Percentiles rank a stretch among this genome's conserved stretches.
These are phyloP conservation scores for Antrozous pallidus DNA, from an alignment of 2,797 vertebrate genomes.

Conservation along the genomic window DNA sequence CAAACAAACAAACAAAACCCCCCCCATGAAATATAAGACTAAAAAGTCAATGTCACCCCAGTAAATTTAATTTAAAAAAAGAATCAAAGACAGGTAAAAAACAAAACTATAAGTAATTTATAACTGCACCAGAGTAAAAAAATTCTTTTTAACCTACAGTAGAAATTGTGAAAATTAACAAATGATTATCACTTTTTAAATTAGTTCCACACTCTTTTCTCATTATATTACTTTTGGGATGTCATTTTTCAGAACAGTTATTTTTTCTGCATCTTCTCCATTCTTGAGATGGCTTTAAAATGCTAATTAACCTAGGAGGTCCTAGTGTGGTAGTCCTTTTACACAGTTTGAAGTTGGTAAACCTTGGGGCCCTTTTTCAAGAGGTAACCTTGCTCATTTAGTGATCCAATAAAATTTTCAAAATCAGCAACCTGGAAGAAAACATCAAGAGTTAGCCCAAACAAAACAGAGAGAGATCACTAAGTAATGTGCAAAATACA, in stretches of 20 bases:
- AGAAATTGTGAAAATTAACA: constrained; percentile 34
- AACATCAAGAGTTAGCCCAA: constrained; percentile 37
- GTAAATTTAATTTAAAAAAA: not conserved
- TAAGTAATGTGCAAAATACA: constrained; percentile 15
- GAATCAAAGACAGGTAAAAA: constrained; percentile 24
- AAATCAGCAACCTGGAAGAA: constrained; percentile 91
- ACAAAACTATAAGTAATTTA: constrained; percentile 1
- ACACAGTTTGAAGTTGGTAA: constrained; percentile 95
- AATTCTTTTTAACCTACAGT: constrained; percentile 4
- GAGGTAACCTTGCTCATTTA: constrained; percentile 97
- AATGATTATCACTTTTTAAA: constrained; percentile 35
- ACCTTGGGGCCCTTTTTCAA: constrained; percentile 92
- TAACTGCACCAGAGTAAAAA: not conserved
- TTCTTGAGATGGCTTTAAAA: not conserved
- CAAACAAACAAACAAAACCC: too few species aligned
- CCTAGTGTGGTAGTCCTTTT: constrained; percentile 42
- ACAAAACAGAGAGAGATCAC: not conserved
- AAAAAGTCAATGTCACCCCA: not conserved
- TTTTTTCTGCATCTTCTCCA: not conserved
- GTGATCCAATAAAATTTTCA: constrained; percentile 92
- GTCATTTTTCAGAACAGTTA: constrained; percentile 17
- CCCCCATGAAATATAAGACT: not conserved
- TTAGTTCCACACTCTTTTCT: not conserved
- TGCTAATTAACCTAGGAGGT: not conserved
- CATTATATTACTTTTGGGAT: not conserved